Percentiles rank a stretch among this genome's conserved stretches.
Evolutionary conservation across 2,797 vertebrate genomes (phyloP).

Genomic region (Phataginus tetradactyla): DNA sequence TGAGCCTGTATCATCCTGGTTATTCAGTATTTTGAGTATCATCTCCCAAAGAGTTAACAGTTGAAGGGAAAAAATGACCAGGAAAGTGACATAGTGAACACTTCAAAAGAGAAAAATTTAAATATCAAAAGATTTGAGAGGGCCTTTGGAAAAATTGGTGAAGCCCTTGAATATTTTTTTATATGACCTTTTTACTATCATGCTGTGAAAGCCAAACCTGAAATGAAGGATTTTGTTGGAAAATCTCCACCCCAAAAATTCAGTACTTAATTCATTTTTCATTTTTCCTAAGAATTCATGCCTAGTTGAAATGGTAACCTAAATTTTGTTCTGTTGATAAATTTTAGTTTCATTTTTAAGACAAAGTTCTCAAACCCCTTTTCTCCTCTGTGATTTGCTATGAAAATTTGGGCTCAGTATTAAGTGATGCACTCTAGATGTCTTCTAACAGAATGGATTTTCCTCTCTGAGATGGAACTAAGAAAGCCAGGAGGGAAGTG

Average conservation of each 20-base stretch:
- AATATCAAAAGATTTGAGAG: slow-evolving; percentile 70
- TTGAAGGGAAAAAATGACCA: slow-evolving; percentile 10
- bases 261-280: slow-evolving; percentile 56
- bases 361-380: not conserved
- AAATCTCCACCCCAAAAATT: slow-evolving; percentile 43
- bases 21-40: slow-evolving; percentile 33
- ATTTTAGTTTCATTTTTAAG: slow-evolving; percentile 17
- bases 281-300: slow-evolving; percentile 28
- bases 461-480: not conserved
- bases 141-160: slow-evolving; percentile 51
- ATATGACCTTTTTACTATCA: slow-evolving; percentile 67
- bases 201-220: slow-evolving; percentile 51
- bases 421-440: not conserved
- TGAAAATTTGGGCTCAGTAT: not conserved
- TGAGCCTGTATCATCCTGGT: not conserved
- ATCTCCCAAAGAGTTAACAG: slow-evolving; percentile 14
- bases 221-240: slow-evolving; percentile 67
- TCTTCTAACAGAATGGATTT: not conserved
- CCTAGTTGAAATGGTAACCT: slow-evolving; percentile 32
- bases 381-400: not conserved
- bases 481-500: not conserved
- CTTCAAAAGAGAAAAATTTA: slow-evolving; percentile 78
- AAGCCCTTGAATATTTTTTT: slow-evolving; percentile 54
- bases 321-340: slow-evolving; percentile 51
- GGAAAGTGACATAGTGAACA: slow-evolving; percentile 1